A percentile compares a stretch with the other conserved stretches of the same genome.
These are phyloP conservation scores for Dinomys branickii DNA, from an alignment of 2,113 vertebrate species.

Conservation along the genomic window DNA sequence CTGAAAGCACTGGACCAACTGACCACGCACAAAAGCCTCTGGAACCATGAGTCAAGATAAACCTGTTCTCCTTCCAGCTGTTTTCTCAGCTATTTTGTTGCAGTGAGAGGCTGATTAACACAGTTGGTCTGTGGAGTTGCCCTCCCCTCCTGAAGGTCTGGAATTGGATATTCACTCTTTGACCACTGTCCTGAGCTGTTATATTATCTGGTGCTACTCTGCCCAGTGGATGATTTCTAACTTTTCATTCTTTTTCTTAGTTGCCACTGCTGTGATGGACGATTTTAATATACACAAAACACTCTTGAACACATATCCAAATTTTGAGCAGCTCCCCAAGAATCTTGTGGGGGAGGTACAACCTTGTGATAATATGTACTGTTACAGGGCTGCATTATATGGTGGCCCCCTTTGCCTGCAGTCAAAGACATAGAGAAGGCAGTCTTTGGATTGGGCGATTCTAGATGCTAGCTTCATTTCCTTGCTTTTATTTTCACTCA, in stretches of 20 bases:
- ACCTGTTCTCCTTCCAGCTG: not conserved
- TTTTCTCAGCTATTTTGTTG: not conserved
- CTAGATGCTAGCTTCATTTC: not conserved
- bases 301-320: not conserved
- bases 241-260: not conserved
- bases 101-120: not conserved
- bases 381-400: not conserved
- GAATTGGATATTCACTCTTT: not conserved
- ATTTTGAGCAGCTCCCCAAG: not conserved
- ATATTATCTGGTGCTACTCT: not conserved
- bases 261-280: not conserved
- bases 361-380: not conserved
- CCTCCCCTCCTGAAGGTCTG: not conserved
- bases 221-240: not conserved
- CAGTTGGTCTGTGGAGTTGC: not conserved
- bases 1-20: not conserved
- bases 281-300: not conserved
- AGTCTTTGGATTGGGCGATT: not conserved
- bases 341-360: not conserved
- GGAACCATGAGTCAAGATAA: not conserved
- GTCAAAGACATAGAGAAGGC: not conserved
- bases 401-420: not conserved
- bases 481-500: constrained; percentile 31
- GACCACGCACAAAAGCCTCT: not conserved
- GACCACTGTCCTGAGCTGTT: not conserved